Conservation (phyloP, 2,113 vertebrate genomes). For the Cardinalis cardinalis region DNA sequence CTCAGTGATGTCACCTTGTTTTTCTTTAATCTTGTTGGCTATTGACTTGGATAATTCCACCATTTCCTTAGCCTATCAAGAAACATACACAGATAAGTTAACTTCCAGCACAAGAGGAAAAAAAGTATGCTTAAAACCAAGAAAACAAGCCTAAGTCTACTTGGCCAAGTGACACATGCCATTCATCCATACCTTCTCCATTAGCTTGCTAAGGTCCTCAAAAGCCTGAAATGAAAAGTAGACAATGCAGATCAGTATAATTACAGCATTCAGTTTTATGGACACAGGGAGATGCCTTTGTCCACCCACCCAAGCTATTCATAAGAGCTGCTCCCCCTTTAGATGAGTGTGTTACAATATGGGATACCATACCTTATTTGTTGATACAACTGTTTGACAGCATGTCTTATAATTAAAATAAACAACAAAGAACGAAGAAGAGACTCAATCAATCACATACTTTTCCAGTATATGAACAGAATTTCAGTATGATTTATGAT, state of each 20-base stretch:
- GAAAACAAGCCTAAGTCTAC: not conserved
- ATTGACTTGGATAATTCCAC: conserved; percentile 96
- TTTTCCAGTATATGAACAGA: not conserved
- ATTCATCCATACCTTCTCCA: conserved; percentile 95
- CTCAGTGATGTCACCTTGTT: conserved; percentile 96
- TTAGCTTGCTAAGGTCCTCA: conserved; percentile 96
- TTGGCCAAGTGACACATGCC: not conserved
- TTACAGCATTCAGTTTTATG: not conserved
- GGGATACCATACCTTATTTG: not conserved
- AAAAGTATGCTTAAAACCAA: not conserved
- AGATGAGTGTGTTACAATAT: not conserved
- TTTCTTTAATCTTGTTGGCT: conserved; percentile 98
- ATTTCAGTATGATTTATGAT: not conserved
- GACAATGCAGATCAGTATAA: not conserved
- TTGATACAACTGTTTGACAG: not conserved
- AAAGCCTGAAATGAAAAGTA: conserved; percentile 84
- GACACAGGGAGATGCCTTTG: not conserved
- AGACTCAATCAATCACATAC: not conserved
- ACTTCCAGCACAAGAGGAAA: not conserved
- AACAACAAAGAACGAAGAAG: not conserved
- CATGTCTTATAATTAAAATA: not conserved
- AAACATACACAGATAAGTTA: not conserved
- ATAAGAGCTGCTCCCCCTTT: not conserved
- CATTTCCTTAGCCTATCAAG: conserved; percentile 95
- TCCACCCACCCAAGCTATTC: not conserved